These are phyloP conservation scores for Emberiza fucata DNA, from an alignment of 2,113 vertebrate species.

Conservation along the genomic window DNA sequence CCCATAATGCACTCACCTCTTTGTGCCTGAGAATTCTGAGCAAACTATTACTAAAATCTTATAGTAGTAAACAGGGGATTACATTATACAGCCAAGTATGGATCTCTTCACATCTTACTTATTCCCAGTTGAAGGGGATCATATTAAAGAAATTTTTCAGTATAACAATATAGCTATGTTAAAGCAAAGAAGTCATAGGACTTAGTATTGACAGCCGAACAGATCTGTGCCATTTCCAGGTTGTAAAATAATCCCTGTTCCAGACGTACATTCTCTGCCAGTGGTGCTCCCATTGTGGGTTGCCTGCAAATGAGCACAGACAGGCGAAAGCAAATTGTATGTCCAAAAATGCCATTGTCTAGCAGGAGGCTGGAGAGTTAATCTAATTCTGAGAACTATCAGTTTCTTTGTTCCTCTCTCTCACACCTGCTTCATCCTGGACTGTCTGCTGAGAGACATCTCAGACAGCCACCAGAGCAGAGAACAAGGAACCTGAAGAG, in stretches of 20 bases:
- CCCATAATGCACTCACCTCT: background rate
- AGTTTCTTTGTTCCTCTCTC: background rate
- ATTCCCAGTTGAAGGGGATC: background rate
- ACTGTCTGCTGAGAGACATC: background rate
- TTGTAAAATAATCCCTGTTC: background rate
- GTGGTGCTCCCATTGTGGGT: background rate
- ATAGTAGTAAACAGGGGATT: background rate
- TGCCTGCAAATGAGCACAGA: background rate
- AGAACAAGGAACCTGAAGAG: background rate
- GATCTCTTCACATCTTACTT: background rate
- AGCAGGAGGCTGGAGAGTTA: background rate
- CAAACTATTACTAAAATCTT: background rate
- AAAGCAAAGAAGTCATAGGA: background rate
- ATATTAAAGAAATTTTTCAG: background rate
- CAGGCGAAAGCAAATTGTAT: background rate
- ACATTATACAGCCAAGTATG: background rate
- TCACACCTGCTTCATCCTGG: background rate
- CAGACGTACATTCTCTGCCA: background rate
- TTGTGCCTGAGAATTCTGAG: background rate
- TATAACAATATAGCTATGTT: background rate
- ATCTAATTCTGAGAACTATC: background rate
- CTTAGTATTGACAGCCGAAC: background rate
- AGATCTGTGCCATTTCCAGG: background rate
- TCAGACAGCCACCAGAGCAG: conserved; percentile 1
- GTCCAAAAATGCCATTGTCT: background rate